Evolutionary conservation across 2,113 vertebrate species (phyloP), one percentile per base, ranked within the genome.

Genomic region (Edolisoma coerulescens): DNA sequence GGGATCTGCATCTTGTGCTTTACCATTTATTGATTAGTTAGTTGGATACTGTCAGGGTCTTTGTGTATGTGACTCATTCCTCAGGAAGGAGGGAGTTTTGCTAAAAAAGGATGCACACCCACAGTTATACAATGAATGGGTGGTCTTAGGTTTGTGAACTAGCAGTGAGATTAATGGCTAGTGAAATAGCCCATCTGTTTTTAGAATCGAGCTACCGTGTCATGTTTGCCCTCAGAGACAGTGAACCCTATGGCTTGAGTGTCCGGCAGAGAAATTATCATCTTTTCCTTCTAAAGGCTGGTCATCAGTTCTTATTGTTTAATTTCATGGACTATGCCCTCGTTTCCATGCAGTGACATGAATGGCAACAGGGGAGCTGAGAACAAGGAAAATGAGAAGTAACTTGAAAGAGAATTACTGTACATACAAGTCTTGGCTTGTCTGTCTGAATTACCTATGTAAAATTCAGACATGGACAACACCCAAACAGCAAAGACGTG

Each of bases 251-350:
- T 33, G 35, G 60, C 33, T 92, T 41, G 41, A 92, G 33, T 39
- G 39, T 75, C 65, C 93, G 67, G 41, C 65, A 95, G 75, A 88
- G 71, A 83, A 85, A 92, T 24, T 3, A 68, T 35, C 53, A 26
- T 69, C 41, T 92, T 69, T 85, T 83, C 35, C 41, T 69, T 76
- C 57, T 76, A 39, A 88, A 92, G 53, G 35, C 59, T 69, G 35
- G 27, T 60, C 71, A 80, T 95, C 87, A 73, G 32, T 77, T 80
- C 50, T 88, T 95, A 65, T 28, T 86, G 67, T 90, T 90, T 77
- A 80, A 90, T 95, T 96, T 96, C 84, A 93, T 82, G 82, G 83
- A 68, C 49, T 56, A 11, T 90, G 79, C 41, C 28, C 67, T 69
- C 33, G 6, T 82, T 88, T 80, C 64, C 35, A 27, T 37, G 23